Conservation (phyloP, 1,140 invertebrate genomes). For the Daktulosphaira vitifoliae region DNA sequence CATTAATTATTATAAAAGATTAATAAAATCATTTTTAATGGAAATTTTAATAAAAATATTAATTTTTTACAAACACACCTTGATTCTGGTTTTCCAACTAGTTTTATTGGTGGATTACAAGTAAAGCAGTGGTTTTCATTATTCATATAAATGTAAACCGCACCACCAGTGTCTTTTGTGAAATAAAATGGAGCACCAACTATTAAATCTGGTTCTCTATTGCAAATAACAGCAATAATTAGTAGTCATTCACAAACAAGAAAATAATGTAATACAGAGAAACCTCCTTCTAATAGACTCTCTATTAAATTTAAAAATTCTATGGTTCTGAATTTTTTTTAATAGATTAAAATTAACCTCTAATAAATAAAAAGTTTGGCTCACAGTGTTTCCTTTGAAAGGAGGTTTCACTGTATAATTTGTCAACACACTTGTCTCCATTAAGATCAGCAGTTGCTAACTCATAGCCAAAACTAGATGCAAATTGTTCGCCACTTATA, state of each 20-base stretch:
- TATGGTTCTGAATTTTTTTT: no score
- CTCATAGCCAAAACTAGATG: conserved; percentile 83
- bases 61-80: conserved; percentile 40
- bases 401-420: no score
- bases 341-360: no score
- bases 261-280: no score
- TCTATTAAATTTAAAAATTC: no score
- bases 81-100: conserved; percentile 64
- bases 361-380: no score
- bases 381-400: no score
- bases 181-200: conserved; percentile 90
- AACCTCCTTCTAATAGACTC: no score
- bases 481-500: conserved; percentile 74
- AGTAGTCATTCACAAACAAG: no score
- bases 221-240: conserved; percentile 38
- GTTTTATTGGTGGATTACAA: conserved; percentile 48
- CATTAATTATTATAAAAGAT: neutral
- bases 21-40: neutral
- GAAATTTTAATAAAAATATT: neutral
- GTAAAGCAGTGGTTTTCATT: conserved; percentile 40
- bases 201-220: conserved; percentile 70
- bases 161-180: conserved; percentile 67
- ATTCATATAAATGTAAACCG: conserved; percentile 81
- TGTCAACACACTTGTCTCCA: conserved; percentile 65
- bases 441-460: conserved; percentile 74